Evolutionary conservation across 2,888 invertebrate genomes (phyloP).

Genomic region (Stegophylla sp.): DNA sequence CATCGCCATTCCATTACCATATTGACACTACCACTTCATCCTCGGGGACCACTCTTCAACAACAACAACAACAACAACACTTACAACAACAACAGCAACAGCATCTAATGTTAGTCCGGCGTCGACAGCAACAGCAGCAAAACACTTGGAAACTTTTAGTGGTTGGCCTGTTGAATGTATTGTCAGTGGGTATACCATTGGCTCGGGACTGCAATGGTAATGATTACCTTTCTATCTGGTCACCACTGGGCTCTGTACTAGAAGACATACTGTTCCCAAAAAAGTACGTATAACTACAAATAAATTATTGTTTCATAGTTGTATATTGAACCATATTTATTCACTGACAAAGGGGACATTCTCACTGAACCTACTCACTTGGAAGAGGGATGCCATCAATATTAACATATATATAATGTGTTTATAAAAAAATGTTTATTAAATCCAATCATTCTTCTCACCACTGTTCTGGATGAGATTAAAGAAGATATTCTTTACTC

Average conservation of each 20-base stretch:
- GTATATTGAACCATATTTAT: too few species aligned
- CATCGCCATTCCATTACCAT: conserved; percentile 22
- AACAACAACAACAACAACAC: conserved; percentile 29
- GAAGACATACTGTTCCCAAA: conserved; percentile 91
- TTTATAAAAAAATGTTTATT: too few species aligned
- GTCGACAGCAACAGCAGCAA: conserved; percentile 46
- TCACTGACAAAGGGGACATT: too few species aligned
- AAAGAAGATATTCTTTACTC: too few species aligned
- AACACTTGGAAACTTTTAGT: conserved; percentile 79
- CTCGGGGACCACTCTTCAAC: conserved; percentile 4
- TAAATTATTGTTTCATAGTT: too few species aligned
- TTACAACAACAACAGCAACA: conserved; percentile 19
- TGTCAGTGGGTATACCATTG: conserved; percentile 85
- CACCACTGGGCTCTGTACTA: conserved; percentile 81
- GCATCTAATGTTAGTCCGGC: conserved; percentile 22
- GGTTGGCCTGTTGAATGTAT: conserved; percentile 76
- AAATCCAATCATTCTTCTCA: too few species aligned
- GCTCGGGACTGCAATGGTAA: conserved; percentile 78
- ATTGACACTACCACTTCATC: conserved; percentile 65
- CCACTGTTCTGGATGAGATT: too few species aligned
- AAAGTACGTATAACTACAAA: conserved; percentile 67
- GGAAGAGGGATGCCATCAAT: too few species aligned
- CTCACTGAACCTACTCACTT: too few species aligned
- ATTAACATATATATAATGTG: too few species aligned
- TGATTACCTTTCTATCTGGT: conserved; percentile 82